Conservation (phyloP, 2,797 vertebrate species). For the Phoeniculus purpureus region DNA sequence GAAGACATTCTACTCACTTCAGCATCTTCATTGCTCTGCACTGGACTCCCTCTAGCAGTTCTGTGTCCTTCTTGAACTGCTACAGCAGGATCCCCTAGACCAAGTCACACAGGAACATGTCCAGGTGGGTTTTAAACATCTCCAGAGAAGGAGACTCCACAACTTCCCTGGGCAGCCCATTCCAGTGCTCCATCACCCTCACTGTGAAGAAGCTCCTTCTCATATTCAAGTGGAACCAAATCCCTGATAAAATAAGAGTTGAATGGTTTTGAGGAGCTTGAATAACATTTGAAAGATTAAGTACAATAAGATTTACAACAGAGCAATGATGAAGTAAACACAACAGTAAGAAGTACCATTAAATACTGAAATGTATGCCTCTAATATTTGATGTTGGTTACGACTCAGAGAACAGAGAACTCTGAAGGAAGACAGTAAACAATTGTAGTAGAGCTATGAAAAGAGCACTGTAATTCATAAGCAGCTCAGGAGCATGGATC, state of each 20-base stretch:
- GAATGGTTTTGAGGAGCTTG: neutral
- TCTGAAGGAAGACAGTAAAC: constrained; percentile 5
- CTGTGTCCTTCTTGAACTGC: too few species aligned
- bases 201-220: too few species aligned
- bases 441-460: constrained; percentile 22
- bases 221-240: neutral
- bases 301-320: neutral
- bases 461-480: constrained; percentile 25
- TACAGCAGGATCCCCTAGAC: too few species aligned
- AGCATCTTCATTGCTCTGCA: too few species aligned
- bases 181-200: too few species aligned
- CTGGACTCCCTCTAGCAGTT: too few species aligned
- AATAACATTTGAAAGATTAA: constrained; percentile 14
- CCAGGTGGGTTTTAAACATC: too few species aligned
- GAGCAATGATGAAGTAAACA: constrained; percentile 36
- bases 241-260: neutral
- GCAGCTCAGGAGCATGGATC: neutral
- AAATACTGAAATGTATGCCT: neutral
- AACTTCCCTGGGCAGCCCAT: too few species aligned
- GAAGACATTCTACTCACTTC: too few species aligned
- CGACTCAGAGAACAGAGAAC: neutral
- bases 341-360: neutral
- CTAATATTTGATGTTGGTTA: neutral
- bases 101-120: too few species aligned
- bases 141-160: too few species aligned